Conservation (phyloP, 2,888 invertebrate genomes). For the Papilio demoleus region DNA sequence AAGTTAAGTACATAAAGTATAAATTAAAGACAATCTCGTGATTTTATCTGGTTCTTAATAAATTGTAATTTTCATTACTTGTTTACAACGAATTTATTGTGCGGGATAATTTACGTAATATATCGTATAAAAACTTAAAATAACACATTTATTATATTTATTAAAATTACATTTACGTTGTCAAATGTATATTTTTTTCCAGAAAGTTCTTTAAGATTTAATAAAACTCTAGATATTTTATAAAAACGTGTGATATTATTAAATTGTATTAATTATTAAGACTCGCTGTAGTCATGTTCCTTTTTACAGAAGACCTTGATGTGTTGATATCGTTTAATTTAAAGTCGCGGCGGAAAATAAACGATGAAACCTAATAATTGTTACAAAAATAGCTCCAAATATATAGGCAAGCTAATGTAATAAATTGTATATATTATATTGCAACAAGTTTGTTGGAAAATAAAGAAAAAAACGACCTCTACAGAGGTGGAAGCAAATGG, state of each 20-base stretch:
- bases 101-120: conserved; percentile 28
- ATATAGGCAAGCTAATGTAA: conserved; percentile 7
- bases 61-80: conserved; percentile 40
- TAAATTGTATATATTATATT: conserved; percentile 18
- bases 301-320: conserved; percentile 40
- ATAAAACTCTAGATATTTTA: conserved; percentile 1
- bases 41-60: conserved; percentile 31
- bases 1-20: not conserved
- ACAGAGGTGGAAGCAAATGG: conserved; percentile 21
- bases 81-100: conserved; percentile 31
- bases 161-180: conserved; percentile 12
- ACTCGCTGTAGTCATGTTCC: conserved; percentile 32
- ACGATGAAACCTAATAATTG: conserved; percentile 25
- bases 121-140: conserved; percentile 19
- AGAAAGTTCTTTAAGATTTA: not conserved
- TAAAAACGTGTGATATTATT: not conserved
- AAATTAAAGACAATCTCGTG: not conserved
- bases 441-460: conserved; percentile 14
- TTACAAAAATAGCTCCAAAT: conserved; percentile 27
- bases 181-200: not conserved
- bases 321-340: conserved; percentile 37
- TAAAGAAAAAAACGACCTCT: conserved; percentile 35
- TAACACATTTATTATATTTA: conserved; percentile 7
- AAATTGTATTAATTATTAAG: conserved; percentile 31
- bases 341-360: conserved; percentile 37